A percentile compares a stretch with the other conserved stretches of the same genome.
Evolutionary conservation across 2,888 invertebrate genomes (phyloP).

Genomic region (Lasioglossum figueresi): DNA sequence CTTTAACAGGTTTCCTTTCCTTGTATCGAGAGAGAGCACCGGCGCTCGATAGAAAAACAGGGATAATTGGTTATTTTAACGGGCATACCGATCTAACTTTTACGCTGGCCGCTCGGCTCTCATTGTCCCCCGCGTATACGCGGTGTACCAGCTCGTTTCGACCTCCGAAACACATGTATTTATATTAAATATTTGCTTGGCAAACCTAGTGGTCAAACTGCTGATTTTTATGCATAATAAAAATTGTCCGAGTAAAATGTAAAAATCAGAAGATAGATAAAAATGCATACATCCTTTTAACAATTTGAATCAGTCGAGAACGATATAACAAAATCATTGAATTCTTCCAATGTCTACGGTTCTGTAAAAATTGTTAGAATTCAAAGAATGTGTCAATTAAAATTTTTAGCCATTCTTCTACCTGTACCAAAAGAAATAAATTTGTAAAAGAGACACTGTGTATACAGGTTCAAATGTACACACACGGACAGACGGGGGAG

Average conservation of each 20-base stretch:
- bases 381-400: too few relatives aligned
- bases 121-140: constrained; percentile 50
- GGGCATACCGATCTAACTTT: constrained; percentile 36
- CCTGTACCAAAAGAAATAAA: background rate
- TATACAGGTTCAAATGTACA: background rate
- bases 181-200: background rate
- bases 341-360: too few relatives aligned
- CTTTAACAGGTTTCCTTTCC: constrained; percentile 25
- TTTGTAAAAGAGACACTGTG: background rate
- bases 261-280: too few relatives aligned
- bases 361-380: too few relatives aligned
- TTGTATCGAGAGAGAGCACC: constrained; percentile 24
- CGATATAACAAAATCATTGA: too few relatives aligned
- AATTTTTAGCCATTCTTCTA: too few relatives aligned
- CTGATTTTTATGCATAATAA: too few relatives aligned
- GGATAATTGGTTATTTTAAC: constrained; percentile 49
- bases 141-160: background rate
- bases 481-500: background rate
- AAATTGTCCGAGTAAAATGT: too few relatives aligned
- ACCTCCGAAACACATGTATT: background rate
- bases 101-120: constrained; percentile 16
- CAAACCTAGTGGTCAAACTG: too few relatives aligned
- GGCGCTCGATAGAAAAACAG: constrained; percentile 30
- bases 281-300: too few relatives aligned
- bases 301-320: too few relatives aligned